Percentiles rank a stretch among this genome's conserved stretches.
Conservation (phyloP, 2,888 invertebrate genomes). For the Cheilosia vulpina region DNA sequence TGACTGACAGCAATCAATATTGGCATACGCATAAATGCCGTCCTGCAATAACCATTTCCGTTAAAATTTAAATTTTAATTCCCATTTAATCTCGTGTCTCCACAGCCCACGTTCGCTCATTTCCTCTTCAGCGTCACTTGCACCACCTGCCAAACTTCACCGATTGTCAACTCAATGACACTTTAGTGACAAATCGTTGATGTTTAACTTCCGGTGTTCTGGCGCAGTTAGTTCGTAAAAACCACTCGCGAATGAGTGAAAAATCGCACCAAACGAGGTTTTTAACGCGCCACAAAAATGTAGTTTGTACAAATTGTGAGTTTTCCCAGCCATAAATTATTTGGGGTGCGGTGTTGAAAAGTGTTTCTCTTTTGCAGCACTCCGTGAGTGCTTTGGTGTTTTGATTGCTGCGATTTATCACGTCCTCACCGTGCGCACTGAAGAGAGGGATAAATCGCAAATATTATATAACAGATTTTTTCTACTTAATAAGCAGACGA, state of each 20-base stretch:
- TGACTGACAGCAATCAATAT: too few relatives aligned
- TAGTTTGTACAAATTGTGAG: slow-evolving; percentile 1
- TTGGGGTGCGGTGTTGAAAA: slow-evolving; percentile 2
- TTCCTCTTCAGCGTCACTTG: not conserved
- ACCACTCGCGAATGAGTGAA: slow-evolving; percentile 13
- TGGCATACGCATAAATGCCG: too few relatives aligned
- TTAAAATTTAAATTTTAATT: not conserved
- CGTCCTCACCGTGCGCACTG: not conserved
- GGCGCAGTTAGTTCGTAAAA: not conserved
- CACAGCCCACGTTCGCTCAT: too few relatives aligned
- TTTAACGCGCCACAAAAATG: not conserved
- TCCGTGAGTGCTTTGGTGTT: slow-evolving; percentile 2
- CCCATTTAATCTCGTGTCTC: not conserved
- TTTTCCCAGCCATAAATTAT: slow-evolving; percentile 21
- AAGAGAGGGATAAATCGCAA: slow-evolving; percentile 7
- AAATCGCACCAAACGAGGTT: not conserved
- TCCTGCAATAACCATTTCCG: too few relatives aligned
- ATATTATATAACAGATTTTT: slow-evolving; percentile 8
- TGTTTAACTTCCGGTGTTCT: slow-evolving; percentile 12
- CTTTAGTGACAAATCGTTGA: slow-evolving; percentile 34
- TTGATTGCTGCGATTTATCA: slow-evolving; percentile 40
- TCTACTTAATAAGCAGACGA: slow-evolving; percentile 1
- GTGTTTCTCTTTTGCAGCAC: not conserved
- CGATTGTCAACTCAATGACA: slow-evolving; percentile 11
- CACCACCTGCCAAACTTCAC: slow-evolving; percentile 14